These are phyloP conservation scores for Pogoniulus pusillus DNA, from an alignment of 2,797 vertebrate genomes.

Conservation along the genomic window DNA sequence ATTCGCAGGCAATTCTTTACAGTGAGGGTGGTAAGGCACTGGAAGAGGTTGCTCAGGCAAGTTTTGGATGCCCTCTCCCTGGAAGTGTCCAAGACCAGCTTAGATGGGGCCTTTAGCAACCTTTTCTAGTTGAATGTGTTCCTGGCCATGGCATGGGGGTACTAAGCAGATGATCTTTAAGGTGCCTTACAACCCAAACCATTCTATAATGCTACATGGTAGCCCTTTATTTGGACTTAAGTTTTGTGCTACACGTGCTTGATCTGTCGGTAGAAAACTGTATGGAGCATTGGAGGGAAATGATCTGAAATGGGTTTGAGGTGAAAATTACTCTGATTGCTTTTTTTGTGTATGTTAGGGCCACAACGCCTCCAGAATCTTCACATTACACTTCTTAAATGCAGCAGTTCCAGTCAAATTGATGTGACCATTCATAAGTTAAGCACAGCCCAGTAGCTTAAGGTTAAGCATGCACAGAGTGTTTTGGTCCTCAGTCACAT, in stretches of 20 bases:
- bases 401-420: not conserved
- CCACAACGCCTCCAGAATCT: not conserved
- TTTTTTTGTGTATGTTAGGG: not conserved
- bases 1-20: too few species aligned
- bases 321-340: not conserved
- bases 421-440: not conserved
- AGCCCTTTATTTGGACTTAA: not conserved
- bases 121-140: too few species aligned
- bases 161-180: too few species aligned
- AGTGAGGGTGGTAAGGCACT: too few species aligned
- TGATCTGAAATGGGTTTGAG: not conserved
- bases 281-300: not conserved
- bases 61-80: too few species aligned
- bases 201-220: too few species aligned
- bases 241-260: rapidly evolving
- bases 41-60: too few species aligned
- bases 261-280: not conserved
- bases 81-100: too few species aligned
- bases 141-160: too few species aligned
- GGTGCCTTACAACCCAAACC: too few species aligned
- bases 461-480: not conserved
- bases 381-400: not conserved
- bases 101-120: too few species aligned
- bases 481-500: not conserved
- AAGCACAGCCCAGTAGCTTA: not conserved